phyloP scores from a whole-genome alignment of 2,797 vertebrate species.

The Scolopax rusticola region DNA sequence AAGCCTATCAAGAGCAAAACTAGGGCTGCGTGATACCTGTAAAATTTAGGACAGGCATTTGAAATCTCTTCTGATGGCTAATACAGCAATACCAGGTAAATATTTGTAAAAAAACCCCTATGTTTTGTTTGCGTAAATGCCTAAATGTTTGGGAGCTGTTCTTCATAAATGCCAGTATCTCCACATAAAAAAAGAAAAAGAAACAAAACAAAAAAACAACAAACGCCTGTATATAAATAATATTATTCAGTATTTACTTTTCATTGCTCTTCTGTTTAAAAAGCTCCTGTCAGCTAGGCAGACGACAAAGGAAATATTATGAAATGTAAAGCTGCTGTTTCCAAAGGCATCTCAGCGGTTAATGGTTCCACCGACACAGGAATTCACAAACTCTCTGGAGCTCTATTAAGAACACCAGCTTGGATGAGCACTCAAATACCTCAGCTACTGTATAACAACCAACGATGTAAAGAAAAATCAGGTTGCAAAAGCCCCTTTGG shows the following conservation, averaged over 20 bases:
- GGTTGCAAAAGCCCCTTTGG: neutral
- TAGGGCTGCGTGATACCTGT: neutral
- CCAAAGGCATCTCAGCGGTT: neutral
- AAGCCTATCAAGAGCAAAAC: neutral
- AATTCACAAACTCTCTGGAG: neutral
- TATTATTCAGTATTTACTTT: neutral
- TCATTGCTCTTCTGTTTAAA: neutral
- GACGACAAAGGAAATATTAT: neutral
- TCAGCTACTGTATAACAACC: neutral
- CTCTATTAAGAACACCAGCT: neutral
- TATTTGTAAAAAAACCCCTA: neutral
- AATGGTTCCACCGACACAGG: neutral
- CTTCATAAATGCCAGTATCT: neutral
- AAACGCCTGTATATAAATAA: neutral
- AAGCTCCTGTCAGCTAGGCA: neutral
- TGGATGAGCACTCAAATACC: neutral
- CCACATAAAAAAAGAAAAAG: neutral
- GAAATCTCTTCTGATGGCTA: neutral
- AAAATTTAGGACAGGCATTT: neutral
- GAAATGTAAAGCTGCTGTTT: neutral
- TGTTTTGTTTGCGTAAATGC: neutral
- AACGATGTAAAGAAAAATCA: neutral
- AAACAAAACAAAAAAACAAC: too few relatives aligned
- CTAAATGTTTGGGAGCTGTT: neutral
- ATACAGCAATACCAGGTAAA: neutral